phyloP scores from a whole-genome alignment of 2,888 invertebrate genomes.

The Apotomis turbidana region DNA sequence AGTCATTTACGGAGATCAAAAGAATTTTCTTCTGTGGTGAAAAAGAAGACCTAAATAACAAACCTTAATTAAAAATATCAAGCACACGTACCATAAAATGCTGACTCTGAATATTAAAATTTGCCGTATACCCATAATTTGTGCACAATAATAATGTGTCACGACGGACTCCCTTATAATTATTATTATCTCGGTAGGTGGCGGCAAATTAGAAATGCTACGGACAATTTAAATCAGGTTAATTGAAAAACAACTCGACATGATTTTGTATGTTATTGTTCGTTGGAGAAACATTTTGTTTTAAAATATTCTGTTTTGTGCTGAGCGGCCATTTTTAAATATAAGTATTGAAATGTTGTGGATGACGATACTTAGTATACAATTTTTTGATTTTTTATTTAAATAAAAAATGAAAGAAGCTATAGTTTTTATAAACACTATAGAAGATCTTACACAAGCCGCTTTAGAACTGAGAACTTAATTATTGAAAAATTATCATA shows the following conservation, averaged over 20 bases:
- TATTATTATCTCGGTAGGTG: conserved; percentile 9
- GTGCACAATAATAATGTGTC: not conserved
- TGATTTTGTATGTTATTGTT: conserved; percentile 16
- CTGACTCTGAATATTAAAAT: not conserved
- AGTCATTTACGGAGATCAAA: no score
- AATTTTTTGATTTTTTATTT: no score
- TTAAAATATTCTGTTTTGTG: not conserved
- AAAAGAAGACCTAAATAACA: not conserved
- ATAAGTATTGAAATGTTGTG: no score
- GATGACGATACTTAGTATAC: no score
- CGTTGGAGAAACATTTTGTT: conserved; percentile 1
- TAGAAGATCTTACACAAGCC: no score
- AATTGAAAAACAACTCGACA: conserved; percentile 25
- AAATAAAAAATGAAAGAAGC: no score
- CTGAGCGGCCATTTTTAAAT: not conserved
- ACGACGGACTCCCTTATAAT: not conserved
- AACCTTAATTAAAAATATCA: not conserved
- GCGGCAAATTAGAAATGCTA: conserved; percentile 23
- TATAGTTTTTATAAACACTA: no score
- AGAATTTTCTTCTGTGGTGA: no score
- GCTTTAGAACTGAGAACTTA: no score
- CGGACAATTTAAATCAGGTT: conserved; percentile 26
- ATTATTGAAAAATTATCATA: no score
- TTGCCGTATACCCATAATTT: not conserved
- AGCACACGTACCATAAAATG: not conserved